Evolutionary conservation across 2,888 invertebrate genomes (phyloP), one percentile per base, ranked within the genome.

Genomic region (Drosophila colorata): DNA sequence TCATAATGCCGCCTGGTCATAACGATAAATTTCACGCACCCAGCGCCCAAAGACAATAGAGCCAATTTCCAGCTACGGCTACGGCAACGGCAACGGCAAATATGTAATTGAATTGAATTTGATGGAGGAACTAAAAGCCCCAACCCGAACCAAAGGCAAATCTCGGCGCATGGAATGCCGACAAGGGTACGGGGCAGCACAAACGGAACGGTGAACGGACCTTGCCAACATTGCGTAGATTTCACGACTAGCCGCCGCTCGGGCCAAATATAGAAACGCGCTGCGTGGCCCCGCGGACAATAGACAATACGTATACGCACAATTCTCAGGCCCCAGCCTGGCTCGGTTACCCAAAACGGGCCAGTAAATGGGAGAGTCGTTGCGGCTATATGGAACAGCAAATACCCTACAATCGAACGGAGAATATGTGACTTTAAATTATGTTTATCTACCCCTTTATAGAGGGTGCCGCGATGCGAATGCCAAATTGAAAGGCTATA

Each of bases 1-100:
- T 83, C 83, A 86, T 66, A 82, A 69, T 64, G 74, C 68, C 70
- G 60, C 41, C 55, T 60, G 74, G 63, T 76, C 86, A 84, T 86
- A 84, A 86, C 87, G 70, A 85, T 85, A 85, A 87, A 84, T 87
- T 87, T 80, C 79, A 85, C 85, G 85, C 85, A 85, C 69, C 78
- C 75, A 74, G 66, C 67, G 70, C 41, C 52, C 57, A 83, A 76
- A 85, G 68, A 85, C 87, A 87, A 85, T 84, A 71, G 74, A 74
- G 71, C 66, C 84, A 84, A 83, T 85, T 82, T 75, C 58, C 61
- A 78, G 57, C 56, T 1, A 43, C 38, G 61, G 55, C 64, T n/a
- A n/a, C 33, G 13, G 33, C 33, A 8, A 13, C 33, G 25, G 25
- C 25, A 23, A 37, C 37, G 40, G 48, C 61, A 59, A 73, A 82